Evolutionary conservation across 2,888 invertebrate species (phyloP).

Genomic region (Sesamia inferens): DNA sequence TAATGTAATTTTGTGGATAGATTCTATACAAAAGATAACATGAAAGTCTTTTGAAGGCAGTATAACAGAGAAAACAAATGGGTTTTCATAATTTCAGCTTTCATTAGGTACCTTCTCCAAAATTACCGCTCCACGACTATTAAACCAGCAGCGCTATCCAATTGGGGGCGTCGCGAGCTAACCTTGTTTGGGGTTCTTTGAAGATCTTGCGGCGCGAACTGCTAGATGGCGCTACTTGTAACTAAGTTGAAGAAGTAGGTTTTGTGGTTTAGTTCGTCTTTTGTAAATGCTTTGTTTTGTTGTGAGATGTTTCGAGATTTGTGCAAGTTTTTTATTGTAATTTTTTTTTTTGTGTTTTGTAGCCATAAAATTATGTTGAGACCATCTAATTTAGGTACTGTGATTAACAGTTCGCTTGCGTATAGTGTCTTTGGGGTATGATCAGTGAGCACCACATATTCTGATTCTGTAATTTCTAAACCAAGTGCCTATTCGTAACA

Average conservation of each 20-base stretch:
- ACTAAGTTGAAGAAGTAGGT: slow-evolving; percentile 26
- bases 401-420: neutral
- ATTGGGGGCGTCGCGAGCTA: slow-evolving; percentile 46
- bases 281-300: slow-evolving; percentile 16
- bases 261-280: slow-evolving; percentile 22
- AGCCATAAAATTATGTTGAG: neutral
- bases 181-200: slow-evolving; percentile 55
- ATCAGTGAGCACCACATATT: neutral
- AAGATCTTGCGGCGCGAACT: slow-evolving; percentile 45
- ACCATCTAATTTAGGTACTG: neutral
- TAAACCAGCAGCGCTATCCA: slow-evolving; percentile 56
- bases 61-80: no score
- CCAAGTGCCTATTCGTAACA: no score
- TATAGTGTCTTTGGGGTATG: no score
- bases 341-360: neutral
- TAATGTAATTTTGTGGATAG: neutral
- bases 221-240: slow-evolving; percentile 59
- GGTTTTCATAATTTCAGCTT: neutral
- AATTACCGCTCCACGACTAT: slow-evolving; percentile 13
- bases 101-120: slow-evolving; percentile 27
- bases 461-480: no score
- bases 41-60: no score
- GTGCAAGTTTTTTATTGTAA: neutral
- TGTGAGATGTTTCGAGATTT: neutral
- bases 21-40: neutral